A percentile compares a stretch with the other conserved stretches of the same genome.
Conservation (phyloP, 92 coral and sea anemone species). For the Umimayanthus kanabou region DNA sequence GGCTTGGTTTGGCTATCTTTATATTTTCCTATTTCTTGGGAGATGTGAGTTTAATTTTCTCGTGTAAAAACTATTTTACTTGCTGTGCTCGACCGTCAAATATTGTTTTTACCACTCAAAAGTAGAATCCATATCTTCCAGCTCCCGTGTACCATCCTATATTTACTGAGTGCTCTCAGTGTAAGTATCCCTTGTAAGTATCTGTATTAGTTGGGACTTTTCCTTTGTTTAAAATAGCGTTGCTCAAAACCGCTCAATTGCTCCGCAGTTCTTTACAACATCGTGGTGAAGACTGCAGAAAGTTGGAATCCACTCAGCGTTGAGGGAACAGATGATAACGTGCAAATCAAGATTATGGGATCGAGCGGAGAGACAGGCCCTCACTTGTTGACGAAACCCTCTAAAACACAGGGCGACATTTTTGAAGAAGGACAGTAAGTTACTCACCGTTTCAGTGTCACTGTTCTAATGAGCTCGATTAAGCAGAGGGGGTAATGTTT, state of each 20-base stretch:
- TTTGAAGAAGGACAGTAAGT: slow-evolving; percentile 8
- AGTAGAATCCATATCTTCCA: too few relatives aligned
- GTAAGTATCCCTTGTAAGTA: background rate
- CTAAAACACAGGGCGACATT: background rate
- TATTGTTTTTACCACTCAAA: too few relatives aligned
- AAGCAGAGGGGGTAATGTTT: too few relatives aligned
- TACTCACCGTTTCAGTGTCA: background rate
- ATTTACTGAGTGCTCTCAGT: background rate
- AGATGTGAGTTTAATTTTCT: too few relatives aligned
- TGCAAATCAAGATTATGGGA: background rate
- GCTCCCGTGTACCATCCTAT: background rate
- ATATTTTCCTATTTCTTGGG: too few relatives aligned
- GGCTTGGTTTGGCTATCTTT: too few relatives aligned
- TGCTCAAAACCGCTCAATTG: background rate
- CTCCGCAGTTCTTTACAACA: slow-evolving; percentile 1
- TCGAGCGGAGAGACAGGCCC: background rate
- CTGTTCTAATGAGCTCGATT: too few relatives aligned
- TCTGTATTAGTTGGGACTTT: background rate
- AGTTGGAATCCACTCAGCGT: background rate
- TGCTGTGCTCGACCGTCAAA: too few relatives aligned
- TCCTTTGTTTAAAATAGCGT: background rate
- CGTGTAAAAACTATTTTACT: too few relatives aligned
- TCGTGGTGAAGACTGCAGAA: background rate
- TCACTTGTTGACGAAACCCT: background rate
- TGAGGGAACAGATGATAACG: background rate